These are phyloP conservation scores for Dasysyrphus tricinctus DNA, from an alignment of 2,888 invertebrate genomes.

Conservation along the genomic window DNA sequence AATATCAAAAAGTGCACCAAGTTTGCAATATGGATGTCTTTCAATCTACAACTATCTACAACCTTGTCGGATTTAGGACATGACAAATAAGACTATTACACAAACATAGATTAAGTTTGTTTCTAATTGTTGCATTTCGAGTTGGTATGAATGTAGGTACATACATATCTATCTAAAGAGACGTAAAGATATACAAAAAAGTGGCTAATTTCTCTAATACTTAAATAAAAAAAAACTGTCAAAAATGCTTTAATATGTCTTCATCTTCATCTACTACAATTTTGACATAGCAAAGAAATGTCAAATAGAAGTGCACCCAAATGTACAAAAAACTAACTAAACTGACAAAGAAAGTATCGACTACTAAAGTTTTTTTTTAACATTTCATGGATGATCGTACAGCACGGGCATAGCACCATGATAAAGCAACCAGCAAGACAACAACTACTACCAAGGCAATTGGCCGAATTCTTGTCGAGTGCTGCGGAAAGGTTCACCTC, in stretches of 20 bases:
- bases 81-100: background rate
- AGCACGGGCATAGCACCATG: slow-evolving; percentile 40
- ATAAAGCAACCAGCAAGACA: slow-evolving; percentile 28
- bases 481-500: slow-evolving; percentile 61
- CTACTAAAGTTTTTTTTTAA: slow-evolving; percentile 28
- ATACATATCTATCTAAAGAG: background rate
- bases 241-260: background rate
- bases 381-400: slow-evolving; percentile 48
- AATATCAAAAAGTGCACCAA: slow-evolving; percentile 34
- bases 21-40: background rate
- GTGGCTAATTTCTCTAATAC: background rate
- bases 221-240: slow-evolving; percentile 29
- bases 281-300: slow-evolving; percentile 35
- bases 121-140: background rate
- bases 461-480: slow-evolving; percentile 72
- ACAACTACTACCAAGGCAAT: slow-evolving; percentile 52
- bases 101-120: background rate
- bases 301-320: slow-evolving; percentile 28
- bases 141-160: no score
- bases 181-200: no score
- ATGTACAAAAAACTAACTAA: slow-evolving; percentile 7
- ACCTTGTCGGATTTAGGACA: slow-evolving; percentile 1
- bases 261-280: slow-evolving; percentile 1
- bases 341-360: slow-evolving; percentile 65
- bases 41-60: background rate